Conservation (phyloP, 1,140 invertebrate species). For the Acromyrmex heyeri region DNA sequence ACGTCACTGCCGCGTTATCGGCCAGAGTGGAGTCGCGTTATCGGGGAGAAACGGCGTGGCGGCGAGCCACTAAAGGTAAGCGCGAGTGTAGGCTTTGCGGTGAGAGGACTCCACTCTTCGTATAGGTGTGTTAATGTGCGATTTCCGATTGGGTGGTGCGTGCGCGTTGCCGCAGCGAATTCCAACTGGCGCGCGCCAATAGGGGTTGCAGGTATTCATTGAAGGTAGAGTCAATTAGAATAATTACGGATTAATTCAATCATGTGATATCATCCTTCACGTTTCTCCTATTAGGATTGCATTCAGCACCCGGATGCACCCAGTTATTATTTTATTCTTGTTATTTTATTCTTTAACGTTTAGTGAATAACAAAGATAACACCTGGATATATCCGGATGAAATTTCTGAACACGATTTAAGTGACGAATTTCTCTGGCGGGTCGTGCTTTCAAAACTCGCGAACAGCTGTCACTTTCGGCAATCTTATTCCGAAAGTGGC, state of each 20-base stretch:
- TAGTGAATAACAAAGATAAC: no score
- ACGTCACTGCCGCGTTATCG: conserved; percentile 50
- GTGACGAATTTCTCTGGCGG: not conserved
- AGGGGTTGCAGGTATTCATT: no score
- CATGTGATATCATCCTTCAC: not conserved
- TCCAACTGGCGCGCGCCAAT: not conserved
- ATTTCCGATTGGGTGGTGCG: conserved; percentile 28
- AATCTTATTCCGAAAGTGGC: not conserved
- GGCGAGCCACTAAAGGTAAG: not conserved
- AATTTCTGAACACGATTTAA: not conserved
- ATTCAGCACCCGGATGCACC: no score
- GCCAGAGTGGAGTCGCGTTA: conserved; percentile 25
- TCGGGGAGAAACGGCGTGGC: conserved; percentile 4
- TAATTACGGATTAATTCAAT: not conserved
- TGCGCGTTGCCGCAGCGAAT: not conserved
- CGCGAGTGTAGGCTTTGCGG: not conserved
- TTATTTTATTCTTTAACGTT: no score
- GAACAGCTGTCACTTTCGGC: not conserved
- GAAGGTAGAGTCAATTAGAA: conserved; percentile 10
- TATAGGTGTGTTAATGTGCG: conserved; percentile 42
- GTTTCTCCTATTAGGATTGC: not conserved
- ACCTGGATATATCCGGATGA: no score
- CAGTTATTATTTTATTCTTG: no score
- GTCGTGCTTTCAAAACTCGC: not conserved
- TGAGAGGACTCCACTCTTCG: conserved; percentile 3